These are phyloP conservation scores for Enteromius fasciolatus DNA, from an alignment of 2,797 vertebrate species.

Conservation along the genomic window DNA sequence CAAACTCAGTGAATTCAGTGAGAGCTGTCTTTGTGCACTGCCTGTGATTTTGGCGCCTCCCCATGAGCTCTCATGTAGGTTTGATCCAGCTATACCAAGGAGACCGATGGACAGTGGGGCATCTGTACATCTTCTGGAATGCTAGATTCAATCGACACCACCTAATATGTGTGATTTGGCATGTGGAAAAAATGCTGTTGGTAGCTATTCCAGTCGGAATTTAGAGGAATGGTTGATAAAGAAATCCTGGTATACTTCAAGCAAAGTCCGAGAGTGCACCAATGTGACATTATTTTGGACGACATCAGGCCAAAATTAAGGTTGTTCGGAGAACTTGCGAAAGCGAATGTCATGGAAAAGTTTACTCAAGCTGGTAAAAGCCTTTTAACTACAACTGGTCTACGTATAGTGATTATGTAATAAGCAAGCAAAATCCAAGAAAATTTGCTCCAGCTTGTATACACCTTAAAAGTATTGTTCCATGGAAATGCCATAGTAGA, in stretches of 20 bases:
- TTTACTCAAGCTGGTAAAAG: not conserved
- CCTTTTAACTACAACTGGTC: not conserved
- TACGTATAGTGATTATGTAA: not conserved
- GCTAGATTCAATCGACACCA: constrained; percentile 18
- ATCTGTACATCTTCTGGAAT: constrained; percentile 63
- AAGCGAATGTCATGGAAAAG: not conserved
- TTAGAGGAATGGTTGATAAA: constrained; percentile 31
- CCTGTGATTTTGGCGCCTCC: constrained; percentile 63
- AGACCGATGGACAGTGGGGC: constrained; percentile 65
- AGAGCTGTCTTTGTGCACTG: constrained; percentile 52
- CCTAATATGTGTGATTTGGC: not conserved
- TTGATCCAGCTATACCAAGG: constrained; percentile 64
- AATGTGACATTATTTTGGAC: not conserved
- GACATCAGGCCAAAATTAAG: not conserved
- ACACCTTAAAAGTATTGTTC: too few species aligned
- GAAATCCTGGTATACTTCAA: constrained; percentile 16
- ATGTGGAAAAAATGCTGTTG: not conserved
- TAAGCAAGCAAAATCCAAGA: not conserved
- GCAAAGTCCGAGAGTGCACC: not conserved
- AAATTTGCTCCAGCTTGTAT: too few species aligned
- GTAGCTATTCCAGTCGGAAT: not conserved
- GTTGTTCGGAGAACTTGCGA: not conserved
- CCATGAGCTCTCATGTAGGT: constrained; percentile 56
- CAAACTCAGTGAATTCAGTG: constrained; percentile 46
- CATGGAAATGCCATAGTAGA: too few species aligned